Conservation (phyloP, 64 coral and sea anemone species). For the Stichodactyla helianthus region DNA sequence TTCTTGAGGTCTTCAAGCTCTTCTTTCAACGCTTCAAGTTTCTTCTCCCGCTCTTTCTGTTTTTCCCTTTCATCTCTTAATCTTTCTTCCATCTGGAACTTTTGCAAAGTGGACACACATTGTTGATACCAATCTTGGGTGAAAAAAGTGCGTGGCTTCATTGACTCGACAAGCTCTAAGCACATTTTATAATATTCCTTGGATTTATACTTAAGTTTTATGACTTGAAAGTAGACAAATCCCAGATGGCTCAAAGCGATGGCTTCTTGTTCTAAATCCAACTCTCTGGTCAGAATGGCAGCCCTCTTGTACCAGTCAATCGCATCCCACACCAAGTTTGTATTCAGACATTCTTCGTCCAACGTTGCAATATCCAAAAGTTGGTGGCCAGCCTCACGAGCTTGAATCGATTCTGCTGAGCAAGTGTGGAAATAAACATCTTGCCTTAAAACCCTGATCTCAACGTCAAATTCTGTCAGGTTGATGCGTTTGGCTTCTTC, state of each 20-base stretch:
- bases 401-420: slow-evolving; percentile 67
- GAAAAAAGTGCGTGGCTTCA: slow-evolving; percentile 67
- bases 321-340: slow-evolving; percentile 64
- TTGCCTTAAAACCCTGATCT: slow-evolving; percentile 44
- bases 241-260: slow-evolving; percentile 61
- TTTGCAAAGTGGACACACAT: slow-evolving; percentile 32
- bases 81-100: slow-evolving; percentile 40
- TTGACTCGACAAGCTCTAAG: slow-evolving; percentile 59
- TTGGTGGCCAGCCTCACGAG: slow-evolving; percentile 31
- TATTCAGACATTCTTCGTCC: slow-evolving; percentile 58
- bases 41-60: slow-evolving; percentile 9
- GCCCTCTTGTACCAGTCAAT: slow-evolving; percentile 91
- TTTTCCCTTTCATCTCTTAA: slow-evolving; percentile 45
- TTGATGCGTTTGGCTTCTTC: slow-evolving; percentile 52
- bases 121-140: slow-evolving; percentile 60
- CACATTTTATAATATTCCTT: slow-evolving; percentile 63
- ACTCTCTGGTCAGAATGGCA: slow-evolving; percentile 55
- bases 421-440: slow-evolving; percentile 60
- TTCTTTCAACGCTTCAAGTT: slow-evolving; percentile 28
- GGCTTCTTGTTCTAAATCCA: slow-evolving; percentile 80
- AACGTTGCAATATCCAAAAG: slow-evolving; percentile 29
- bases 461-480: not conserved
- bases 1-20: slow-evolving; percentile 13
- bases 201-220: slow-evolving; percentile 43
- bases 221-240: slow-evolving; percentile 64